These are phyloP conservation scores for Chloroceryle aenea DNA, from an alignment of 2,113 vertebrate species.

Conservation along the genomic window DNA sequence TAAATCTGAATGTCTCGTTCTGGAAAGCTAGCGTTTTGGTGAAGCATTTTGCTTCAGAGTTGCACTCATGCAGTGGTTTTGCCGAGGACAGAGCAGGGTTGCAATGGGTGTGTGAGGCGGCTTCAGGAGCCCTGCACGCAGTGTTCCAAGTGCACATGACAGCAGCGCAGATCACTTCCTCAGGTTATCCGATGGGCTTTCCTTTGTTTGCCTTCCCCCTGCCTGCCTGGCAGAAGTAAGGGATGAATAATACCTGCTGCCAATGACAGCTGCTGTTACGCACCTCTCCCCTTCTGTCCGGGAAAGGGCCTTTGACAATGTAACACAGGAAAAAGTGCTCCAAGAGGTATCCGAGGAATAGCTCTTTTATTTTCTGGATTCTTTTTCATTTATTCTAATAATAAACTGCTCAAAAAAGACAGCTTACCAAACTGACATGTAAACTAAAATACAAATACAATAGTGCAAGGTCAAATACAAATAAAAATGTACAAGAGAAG, in stretches of 20 bases:
- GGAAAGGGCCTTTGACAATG: background rate
- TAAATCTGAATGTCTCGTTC: background rate
- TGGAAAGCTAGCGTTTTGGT: background rate
- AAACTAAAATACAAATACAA: background rate
- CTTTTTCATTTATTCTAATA: background rate
- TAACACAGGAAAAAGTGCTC: background rate
- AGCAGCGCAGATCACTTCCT: background rate
- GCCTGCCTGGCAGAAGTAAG: background rate
- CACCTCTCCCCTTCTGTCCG: constrained; percentile 5
- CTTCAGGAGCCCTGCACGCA: background rate
- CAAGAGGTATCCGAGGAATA: background rate
- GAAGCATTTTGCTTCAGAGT: background rate
- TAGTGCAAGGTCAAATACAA: background rate
- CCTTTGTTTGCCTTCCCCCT: background rate
- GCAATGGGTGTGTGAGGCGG: background rate
- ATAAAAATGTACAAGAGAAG: background rate
- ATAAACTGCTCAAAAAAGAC: background rate
- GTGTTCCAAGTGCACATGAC: background rate
- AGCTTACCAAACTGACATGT: background rate
- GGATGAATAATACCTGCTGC: constrained; percentile 5
- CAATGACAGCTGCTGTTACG: constrained; percentile 31
- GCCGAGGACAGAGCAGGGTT: background rate
- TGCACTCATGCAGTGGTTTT: background rate
- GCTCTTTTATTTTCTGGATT: background rate
- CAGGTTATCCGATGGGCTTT: background rate